phyloP scores from a whole-genome alignment of 2,888 invertebrate species.

The Eledone cirrhosa region DNA sequence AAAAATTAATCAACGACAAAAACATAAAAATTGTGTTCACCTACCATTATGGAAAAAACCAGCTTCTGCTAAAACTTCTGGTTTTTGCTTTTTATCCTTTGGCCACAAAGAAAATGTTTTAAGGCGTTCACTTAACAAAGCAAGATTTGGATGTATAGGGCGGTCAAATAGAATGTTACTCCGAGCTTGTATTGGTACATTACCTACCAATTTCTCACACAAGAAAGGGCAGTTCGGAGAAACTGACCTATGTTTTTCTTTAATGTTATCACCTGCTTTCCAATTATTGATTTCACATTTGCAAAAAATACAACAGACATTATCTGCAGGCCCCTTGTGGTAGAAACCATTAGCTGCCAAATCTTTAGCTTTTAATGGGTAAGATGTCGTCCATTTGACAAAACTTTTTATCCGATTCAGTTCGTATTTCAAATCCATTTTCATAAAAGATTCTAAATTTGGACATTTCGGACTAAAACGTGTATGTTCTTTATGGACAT shows the following conservation, averaged over 20 bases:
- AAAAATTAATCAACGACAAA: too few species aligned
- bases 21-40: not conserved
- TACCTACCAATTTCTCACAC: slow-evolving; percentile 45
- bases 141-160: slow-evolving; percentile 51
- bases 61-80: slow-evolving; percentile 83
- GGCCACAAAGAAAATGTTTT: slow-evolving; percentile 75
- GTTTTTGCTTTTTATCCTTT: slow-evolving; percentile 79
- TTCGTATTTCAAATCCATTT: slow-evolving; percentile 40
- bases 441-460: not conserved
- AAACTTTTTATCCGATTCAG: slow-evolving; percentile 48
- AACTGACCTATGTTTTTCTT: slow-evolving; percentile 93
- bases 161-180: slow-evolving; percentile 35
- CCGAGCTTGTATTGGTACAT: slow-evolving; percentile 39
- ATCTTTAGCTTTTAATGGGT: slow-evolving; percentile 57
- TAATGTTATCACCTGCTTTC: slow-evolving; percentile 88
- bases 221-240: slow-evolving; percentile 83
- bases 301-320: slow-evolving; percentile 91
- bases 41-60: slow-evolving; percentile 90
- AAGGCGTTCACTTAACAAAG: slow-evolving; percentile 47
- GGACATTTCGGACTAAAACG: slow-evolving; percentile 87
- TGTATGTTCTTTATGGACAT: slow-evolving; percentile 93
- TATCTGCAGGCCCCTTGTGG: slow-evolving; percentile 80
- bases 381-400: slow-evolving; percentile 42
- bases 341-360: slow-evolving; percentile 91
- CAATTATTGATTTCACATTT: slow-evolving; percentile 92